phyloP scores from a whole-genome alignment of 2,113 vertebrate species.

The Sceloporus tristichus region DNA sequence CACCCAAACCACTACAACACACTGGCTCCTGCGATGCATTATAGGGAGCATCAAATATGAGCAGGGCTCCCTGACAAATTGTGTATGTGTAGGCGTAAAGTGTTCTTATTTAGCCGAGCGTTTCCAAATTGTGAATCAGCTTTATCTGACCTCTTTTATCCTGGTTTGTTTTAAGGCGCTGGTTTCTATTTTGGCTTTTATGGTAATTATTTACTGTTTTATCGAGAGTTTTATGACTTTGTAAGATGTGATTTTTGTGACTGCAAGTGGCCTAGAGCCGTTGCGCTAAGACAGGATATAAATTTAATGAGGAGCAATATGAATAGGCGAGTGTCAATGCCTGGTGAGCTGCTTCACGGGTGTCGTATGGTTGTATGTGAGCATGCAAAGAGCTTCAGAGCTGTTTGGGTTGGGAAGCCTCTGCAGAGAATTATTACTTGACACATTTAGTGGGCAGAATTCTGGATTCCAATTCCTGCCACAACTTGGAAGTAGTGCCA shows the following conservation, averaged over 20 bases:
- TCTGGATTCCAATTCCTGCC: not conserved
- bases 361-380: not conserved
- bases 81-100: not conserved
- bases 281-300: constrained; percentile 5
- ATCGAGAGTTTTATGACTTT: constrained; percentile 1
- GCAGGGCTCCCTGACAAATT: not conserved
- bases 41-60: not conserved
- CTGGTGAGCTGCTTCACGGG: not conserved
- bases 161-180: constrained; percentile 2
- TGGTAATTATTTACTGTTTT: constrained; percentile 22
- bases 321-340: not conserved
- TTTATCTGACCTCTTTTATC: constrained; percentile 19
- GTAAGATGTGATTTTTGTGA: constrained; percentile 16
- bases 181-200: constrained; percentile 33
- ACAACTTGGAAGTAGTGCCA: not conserved
- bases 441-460: not conserved
- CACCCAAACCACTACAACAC: no score
- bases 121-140: constrained; percentile 23
- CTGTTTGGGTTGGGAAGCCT: not conserved
- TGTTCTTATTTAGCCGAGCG: not conserved
- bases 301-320: constrained; percentile 16
- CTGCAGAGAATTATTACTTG: not conserved
- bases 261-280: constrained; percentile 12
- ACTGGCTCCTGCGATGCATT: not conserved
- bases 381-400: not conserved